These are phyloP conservation scores for Drosophila atripex DNA, from an alignment of 2,888 invertebrate genomes.

Conservation along the genomic window DNA sequence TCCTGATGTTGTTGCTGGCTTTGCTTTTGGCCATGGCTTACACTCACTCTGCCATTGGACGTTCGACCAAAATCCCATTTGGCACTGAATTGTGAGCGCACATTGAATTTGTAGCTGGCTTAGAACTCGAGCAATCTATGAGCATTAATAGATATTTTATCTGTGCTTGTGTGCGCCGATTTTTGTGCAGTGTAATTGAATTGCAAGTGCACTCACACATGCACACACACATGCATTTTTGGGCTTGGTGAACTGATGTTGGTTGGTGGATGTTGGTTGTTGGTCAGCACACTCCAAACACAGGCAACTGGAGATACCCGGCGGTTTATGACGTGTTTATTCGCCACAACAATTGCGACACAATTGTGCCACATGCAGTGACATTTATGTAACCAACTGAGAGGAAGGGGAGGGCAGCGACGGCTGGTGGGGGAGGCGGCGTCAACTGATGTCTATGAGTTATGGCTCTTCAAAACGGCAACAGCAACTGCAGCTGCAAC, in stretches of 20 bases:
- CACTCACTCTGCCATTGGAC: conserved; percentile 9
- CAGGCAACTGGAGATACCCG: conserved; percentile 29
- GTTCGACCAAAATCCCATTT: conserved; percentile 72
- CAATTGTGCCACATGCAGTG: conserved; percentile 69
- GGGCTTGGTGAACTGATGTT: conserved; percentile 3
- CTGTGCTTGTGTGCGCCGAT: conserved; percentile 28
- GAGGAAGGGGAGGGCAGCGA: not conserved
- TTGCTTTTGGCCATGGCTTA: conserved; percentile 32
- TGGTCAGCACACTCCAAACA: conserved; percentile 11
- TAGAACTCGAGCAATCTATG: conserved; percentile 60
- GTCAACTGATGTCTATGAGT: conserved; percentile 58
- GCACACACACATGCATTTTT: conserved; percentile 6
- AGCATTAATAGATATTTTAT: conserved; percentile 70
- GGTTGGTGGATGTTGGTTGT: not conserved
- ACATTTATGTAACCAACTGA: conserved; percentile 63
- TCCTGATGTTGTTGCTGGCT: conserved; percentile 21
- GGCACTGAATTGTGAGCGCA: conserved; percentile 75
- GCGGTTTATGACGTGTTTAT: conserved; percentile 56
- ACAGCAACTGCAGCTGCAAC: conserved; percentile 26
- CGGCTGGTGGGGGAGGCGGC: not conserved
- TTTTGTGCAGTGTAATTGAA: conserved; percentile 57
- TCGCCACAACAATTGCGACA: conserved; percentile 60
- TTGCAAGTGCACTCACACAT: conserved; percentile 47
- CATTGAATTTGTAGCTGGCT: conserved; percentile 74
- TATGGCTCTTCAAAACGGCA: conserved; percentile 55